phyloP scores from a whole-genome alignment of 2,113 vertebrate species.

The Willisornis vidua region DNA sequence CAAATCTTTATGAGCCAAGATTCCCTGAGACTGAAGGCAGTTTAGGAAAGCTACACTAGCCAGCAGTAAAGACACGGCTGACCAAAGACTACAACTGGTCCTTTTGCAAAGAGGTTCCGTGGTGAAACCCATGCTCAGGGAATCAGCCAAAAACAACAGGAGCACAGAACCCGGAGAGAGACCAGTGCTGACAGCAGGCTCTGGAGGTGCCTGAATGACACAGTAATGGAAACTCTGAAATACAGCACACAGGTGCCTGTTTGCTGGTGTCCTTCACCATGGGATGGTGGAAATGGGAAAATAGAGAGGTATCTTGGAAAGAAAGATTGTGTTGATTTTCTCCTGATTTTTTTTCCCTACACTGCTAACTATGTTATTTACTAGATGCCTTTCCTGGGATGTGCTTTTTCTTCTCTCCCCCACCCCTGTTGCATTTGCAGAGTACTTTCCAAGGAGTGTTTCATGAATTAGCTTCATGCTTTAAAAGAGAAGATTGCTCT shows the following conservation, averaged over 20 bases:
- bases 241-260: background rate
- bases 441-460: constrained; percentile 35
- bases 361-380: constrained; percentile 29
- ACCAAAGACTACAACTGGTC: background rate
- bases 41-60: background rate
- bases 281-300: background rate
- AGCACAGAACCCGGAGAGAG: rapidly evolving
- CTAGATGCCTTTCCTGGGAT: background rate
- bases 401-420: constrained; percentile 28
- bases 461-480: constrained; percentile 63
- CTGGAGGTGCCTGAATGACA: no score
- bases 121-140: background rate
- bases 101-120: background rate
- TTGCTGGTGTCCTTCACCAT: background rate
- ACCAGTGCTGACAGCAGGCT: background rate
- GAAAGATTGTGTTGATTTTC: background rate
- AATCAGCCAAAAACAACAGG: background rate
- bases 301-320: background rate
- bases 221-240: background rate
- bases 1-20: background rate
- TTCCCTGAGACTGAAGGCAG: background rate
- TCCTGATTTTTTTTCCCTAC: background rate
- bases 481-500: constrained; percentile 61
- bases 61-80: background rate
- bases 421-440: constrained; percentile 10